phyloP scores from a whole-genome alignment of 1,140 invertebrate genomes.

The Tribolium madens region DNA sequence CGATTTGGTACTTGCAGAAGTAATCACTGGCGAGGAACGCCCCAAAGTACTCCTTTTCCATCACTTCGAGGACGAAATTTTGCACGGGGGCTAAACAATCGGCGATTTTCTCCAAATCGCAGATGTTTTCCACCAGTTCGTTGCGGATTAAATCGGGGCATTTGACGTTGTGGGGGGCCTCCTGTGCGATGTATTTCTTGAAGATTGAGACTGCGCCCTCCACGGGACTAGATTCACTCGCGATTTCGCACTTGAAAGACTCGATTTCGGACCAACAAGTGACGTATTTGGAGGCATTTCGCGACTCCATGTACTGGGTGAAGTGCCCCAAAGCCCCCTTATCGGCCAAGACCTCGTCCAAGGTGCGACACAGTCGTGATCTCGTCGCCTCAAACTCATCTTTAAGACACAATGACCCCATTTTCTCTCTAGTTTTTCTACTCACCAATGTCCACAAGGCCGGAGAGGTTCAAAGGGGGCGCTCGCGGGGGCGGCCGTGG shows the following conservation, averaged over 20 bases:
- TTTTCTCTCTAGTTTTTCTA: not conserved
- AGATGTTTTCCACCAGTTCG: slow-evolving; percentile 67
- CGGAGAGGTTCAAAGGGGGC: slow-evolving; percentile 51
- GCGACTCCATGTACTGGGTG: slow-evolving; percentile 78
- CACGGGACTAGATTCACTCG: slow-evolving; percentile 58
- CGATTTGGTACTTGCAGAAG: slow-evolving; percentile 91
- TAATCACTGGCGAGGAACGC: slow-evolving; percentile 83
- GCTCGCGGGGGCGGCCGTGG: not conserved
- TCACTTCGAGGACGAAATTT: slow-evolving; percentile 73
- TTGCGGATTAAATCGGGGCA: slow-evolving; percentile 67
- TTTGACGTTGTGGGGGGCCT: slow-evolving; percentile 66
- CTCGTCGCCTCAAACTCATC: slow-evolving; percentile 53
- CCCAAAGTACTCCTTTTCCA: slow-evolving; percentile 74
- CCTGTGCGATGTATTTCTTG: slow-evolving; percentile 69
- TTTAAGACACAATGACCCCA: slow-evolving; percentile 42
- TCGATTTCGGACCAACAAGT: slow-evolving; percentile 82
- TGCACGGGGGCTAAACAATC: slow-evolving; percentile 74
- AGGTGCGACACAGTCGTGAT: slow-evolving; percentile 73
- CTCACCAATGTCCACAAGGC: slow-evolving; percentile 59
- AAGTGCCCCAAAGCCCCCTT: slow-evolving; percentile 79
- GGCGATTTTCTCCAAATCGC: slow-evolving; percentile 64
- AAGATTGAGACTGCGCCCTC: slow-evolving; percentile 70
- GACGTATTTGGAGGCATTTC: slow-evolving; percentile 70
- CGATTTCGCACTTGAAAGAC: slow-evolving; percentile 68
- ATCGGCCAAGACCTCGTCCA: slow-evolving; percentile 76